These are phyloP conservation scores for Xiphorhynchus erythropygius DNA, from an alignment of 2,797 vertebrate species.

Conservation along the genomic window DNA sequence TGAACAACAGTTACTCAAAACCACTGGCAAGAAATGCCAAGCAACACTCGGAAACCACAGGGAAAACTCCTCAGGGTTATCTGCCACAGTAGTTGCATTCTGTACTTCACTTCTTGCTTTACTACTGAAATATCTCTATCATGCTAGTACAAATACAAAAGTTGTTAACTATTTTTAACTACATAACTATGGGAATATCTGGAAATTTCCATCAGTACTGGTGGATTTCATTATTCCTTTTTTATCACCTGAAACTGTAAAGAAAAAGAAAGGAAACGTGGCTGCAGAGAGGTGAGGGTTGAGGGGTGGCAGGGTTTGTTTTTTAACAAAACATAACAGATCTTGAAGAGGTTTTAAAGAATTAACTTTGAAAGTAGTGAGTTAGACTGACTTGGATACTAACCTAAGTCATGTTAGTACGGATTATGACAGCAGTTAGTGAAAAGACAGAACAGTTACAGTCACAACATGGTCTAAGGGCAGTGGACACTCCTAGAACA, in stretches of 20 bases:
- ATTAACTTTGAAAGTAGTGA: neutral
- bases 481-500: neutral
- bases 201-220: neutral
- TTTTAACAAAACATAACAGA: neutral
- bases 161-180: neutral
- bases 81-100: neutral
- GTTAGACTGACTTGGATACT: neutral
- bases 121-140: neutral
- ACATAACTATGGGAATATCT: neutral
- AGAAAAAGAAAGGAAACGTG: neutral
- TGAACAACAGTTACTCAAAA: neutral
- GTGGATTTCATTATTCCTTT: neutral
- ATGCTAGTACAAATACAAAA: neutral
- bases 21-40: neutral
- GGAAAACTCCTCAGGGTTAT: neutral
- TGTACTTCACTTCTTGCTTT: neutral
- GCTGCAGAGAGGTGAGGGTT: neutral
- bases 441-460: neutral
- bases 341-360: neutral
- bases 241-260: neutral
- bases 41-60: neutral
- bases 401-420: neutral
- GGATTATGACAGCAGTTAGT: neutral
- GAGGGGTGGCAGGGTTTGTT: fast-evolving
- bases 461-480: neutral